Percentiles rank a stretch among this genome's conserved stretches.
Evolutionary conservation across 1,140 invertebrate species (phyloP).

Genomic region (Drosophila erecta): DNA sequence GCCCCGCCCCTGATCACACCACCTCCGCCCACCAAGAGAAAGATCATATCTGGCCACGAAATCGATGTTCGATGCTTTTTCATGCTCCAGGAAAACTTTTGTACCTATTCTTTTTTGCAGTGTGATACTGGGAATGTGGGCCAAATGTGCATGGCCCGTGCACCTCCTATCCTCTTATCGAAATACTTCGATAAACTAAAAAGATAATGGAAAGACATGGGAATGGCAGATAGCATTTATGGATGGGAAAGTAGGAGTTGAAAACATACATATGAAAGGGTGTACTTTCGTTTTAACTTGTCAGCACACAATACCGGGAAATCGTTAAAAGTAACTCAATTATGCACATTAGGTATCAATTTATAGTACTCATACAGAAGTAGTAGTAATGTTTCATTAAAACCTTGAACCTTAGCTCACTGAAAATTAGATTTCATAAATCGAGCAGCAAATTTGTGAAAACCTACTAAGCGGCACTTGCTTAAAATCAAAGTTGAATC

Average conservation of each 20-base stretch:
- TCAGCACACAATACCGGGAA: too few species aligned
- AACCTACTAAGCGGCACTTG: neutral
- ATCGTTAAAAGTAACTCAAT: too few species aligned
- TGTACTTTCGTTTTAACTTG: neutral
- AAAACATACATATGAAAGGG: neutral
- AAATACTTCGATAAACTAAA: constrained; percentile 48
- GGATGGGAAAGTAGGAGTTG: neutral
- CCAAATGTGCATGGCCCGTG: constrained; percentile 59
- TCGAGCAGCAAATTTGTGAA: too few species aligned
- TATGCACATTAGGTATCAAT: too few species aligned
- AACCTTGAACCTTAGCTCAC: too few species aligned
- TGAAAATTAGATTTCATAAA: too few species aligned
- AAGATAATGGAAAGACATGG: constrained; percentile 34
- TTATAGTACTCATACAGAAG: too few species aligned
- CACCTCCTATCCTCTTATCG: constrained; percentile 37
- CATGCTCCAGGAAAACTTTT: constrained; percentile 18
- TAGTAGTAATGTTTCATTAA: too few species aligned
- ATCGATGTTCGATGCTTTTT: constrained; percentile 44
- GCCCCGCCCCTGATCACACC: neutral
- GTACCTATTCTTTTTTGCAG: neutral
- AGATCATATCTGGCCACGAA: constrained; percentile 38
- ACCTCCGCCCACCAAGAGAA: neutral
- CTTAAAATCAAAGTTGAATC: constrained; percentile 29
- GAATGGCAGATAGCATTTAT: constrained; percentile 6
- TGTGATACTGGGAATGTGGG: constrained; percentile 54